These are phyloP conservation scores for Cydia splendana DNA, from an alignment of 1,140 invertebrate species.

Conservation along the genomic window DNA sequence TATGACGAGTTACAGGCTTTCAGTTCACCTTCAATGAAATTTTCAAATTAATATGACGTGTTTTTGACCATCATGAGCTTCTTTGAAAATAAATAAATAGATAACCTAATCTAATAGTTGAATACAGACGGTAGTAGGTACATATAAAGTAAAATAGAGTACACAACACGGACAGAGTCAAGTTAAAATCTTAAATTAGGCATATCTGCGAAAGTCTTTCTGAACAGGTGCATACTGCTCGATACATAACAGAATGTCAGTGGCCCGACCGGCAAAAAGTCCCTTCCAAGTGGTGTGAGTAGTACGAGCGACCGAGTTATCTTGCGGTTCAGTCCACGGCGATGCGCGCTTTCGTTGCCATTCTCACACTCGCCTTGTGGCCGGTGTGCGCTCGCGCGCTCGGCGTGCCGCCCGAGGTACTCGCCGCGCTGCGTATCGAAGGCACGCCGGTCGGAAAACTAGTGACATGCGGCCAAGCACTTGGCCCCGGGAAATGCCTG, in stretches of 20 bases:
- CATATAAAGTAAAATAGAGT: too few species aligned
- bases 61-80: too few species aligned
- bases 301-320: constrained; percentile 42
- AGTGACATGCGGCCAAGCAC: constrained; percentile 54
- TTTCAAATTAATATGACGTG: too few species aligned
- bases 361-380: constrained; percentile 57
- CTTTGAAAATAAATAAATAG: too few species aligned
- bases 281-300: constrained; percentile 46
- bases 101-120: too few species aligned
- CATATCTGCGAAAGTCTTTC: neutral
- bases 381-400: constrained; percentile 50
- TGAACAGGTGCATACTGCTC: neutral
- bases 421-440: constrained; percentile 40
- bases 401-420: constrained; percentile 38
- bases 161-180: neutral
- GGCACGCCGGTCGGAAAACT: constrained; percentile 43
- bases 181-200: neutral
- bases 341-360: constrained; percentile 68
- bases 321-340: constrained; percentile 60
- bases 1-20: too few species aligned
- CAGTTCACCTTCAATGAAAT: too few species aligned
- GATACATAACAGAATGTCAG: constrained; percentile 12
- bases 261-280: constrained; percentile 36
- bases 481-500: constrained; percentile 69
- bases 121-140: too few species aligned